These are phyloP conservation scores for Seira ritae DNA, from an alignment of 2,888 invertebrate species.

Conservation along the genomic window DNA sequence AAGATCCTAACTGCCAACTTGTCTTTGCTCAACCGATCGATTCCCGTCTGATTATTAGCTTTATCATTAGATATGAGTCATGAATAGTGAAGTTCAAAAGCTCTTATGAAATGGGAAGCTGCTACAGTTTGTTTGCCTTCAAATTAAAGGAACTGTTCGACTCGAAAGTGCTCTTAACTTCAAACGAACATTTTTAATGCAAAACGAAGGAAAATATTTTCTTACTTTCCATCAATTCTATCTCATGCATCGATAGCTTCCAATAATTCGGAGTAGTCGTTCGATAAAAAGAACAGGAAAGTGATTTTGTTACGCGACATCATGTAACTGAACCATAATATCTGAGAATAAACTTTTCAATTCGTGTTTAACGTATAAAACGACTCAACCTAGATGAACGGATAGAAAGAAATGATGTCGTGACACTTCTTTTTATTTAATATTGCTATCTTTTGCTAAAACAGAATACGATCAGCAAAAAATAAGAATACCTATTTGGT, in stretches of 20 bases:
- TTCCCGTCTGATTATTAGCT: not conserved
- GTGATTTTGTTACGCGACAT: not conserved
- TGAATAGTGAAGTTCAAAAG: not conserved
- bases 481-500: no score
- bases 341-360: no score
- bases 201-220: not conserved
- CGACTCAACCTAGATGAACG: not conserved
- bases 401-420: not conserved
- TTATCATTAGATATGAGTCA: not conserved
- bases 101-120: not conserved
- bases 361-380: not conserved
- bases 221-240: not conserved
- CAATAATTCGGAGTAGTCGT: not conserved
- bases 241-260: not conserved
- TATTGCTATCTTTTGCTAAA: not conserved
- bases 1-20: no score
- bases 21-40: not conserved
- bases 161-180: not conserved
- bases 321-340: no score
- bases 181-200: not conserved
- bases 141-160: slow-evolving; percentile 1
- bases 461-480: no score
- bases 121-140: not conserved
- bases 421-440: not conserved
- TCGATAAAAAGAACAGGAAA: not conserved